Conservation (phyloP, 2,797 vertebrate species). For the Crax fasciolata region DNA sequence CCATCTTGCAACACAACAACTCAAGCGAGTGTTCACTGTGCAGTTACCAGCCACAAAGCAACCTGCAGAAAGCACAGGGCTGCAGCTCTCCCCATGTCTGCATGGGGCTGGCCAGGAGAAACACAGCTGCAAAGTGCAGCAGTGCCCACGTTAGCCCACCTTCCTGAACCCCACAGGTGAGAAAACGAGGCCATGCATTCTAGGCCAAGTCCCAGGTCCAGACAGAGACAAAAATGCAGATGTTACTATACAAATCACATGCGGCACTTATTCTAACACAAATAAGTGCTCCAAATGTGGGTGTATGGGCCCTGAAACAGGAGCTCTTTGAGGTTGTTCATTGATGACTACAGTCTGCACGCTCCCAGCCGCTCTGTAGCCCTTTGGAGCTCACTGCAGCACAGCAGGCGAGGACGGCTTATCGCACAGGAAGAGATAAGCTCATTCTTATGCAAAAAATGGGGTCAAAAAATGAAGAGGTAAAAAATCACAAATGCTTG, state of each 20-base stretch:
- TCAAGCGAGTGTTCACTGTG: background rate
- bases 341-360: background rate
- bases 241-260: fast-evolving
- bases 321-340: background rate
- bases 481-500: background rate
- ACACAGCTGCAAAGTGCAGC: fast-evolving
- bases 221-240: background rate
- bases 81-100: fast-evolving
- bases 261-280: background rate
- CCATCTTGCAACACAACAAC: background rate
- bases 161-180: background rate
- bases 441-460: background rate
- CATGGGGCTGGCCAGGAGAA: background rate
- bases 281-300: background rate
- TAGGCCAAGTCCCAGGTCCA: background rate
- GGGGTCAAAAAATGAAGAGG: fast-evolving
- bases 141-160: background rate
- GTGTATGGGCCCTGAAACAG: background rate
- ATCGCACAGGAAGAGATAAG: background rate
- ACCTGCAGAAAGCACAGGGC: background rate
- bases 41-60: background rate
- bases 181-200: background rate
- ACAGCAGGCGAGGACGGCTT: background rate
- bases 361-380: background rate
- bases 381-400: background rate